Base-by-base conservation (phyloP, 2,797 vertebrate genomes). In the Catamblyrhynchus diadema region DNA sequence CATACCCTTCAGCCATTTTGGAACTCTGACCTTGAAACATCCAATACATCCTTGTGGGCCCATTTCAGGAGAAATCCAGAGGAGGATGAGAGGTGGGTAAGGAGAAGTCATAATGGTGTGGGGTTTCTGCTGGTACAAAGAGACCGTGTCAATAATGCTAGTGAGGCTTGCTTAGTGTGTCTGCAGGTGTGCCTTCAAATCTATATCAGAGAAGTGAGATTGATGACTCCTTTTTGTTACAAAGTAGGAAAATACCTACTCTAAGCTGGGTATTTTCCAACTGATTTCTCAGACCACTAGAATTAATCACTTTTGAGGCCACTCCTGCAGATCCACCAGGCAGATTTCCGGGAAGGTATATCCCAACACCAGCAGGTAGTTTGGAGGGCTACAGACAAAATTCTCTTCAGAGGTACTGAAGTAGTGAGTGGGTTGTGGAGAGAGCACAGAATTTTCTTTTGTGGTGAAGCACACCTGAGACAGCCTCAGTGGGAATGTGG, bases 211-310 rank as follows among this genome's bases (percentile, higher is more conserved):
- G 37, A 81, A 37, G 18, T 65, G 60, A 89, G 78, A 83, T 10
- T 70, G n/a, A 66, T 23, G 44, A 60, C 35, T 78, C 21, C 30
- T 44, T 82, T 87, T 85, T 89, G 27, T 78, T 86, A 50, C 33
- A 81, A 42, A 61, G 28, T 19, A 53, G 48, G 45, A 84, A 77
- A 88, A 88, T 41, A 35, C 17, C 28, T 57, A 9, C 57, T 69
- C 57, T 50, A 81, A 85, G 14, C 6, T 6, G 4, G 33, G 33
- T 60, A 30, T 59, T 91, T 93, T 71, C 28, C 47, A 65, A 62
- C 17, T 33, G 5, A 70, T 69, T 87, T 85, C 44, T 85, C 25
- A 15, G 74, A 35, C 57, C 47, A 28, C 22, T 69, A 45, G 28
- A 65, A 72, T 79, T 14, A 75, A 48, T 85, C 78, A 33, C 13